Percentiles rank a stretch among this genome's conserved stretches.
Conservation (phyloP, 2,113 vertebrate genomes). For the Hoplias malabaricus region DNA sequence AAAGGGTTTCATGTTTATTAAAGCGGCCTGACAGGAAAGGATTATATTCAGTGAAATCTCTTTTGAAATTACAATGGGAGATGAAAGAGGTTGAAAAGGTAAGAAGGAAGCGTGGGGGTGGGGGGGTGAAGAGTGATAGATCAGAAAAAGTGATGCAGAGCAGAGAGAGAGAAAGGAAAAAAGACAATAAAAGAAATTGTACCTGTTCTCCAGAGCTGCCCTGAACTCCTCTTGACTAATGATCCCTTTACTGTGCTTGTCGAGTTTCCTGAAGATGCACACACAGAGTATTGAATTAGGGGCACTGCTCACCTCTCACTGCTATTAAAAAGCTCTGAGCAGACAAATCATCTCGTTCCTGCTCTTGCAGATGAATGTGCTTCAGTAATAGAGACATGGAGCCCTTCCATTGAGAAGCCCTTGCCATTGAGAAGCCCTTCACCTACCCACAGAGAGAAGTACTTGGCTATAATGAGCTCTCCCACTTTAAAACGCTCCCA, state of each 20-base stretch:
- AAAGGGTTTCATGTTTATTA: no score
- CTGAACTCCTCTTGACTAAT: conserved; percentile 59
- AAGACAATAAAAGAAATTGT: background rate
- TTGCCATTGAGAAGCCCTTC: background rate
- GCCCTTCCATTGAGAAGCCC: background rate
- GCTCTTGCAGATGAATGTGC: background rate
- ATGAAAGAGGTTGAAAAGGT: background rate
- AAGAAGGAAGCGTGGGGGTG: no score
- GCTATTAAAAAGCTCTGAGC: background rate
- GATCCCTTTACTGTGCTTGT: conserved; percentile 56
- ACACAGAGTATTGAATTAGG: background rate
- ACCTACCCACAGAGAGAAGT: background rate
- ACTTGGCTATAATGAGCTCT: background rate
- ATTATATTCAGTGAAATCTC: no score
- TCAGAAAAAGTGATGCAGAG: no score
- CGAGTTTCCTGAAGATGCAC: conserved; percentile 49
- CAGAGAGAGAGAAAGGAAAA: background rate
- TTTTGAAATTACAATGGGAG: no score
- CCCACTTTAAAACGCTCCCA: background rate
- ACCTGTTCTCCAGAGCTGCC: conserved; percentile 52
- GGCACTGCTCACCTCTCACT: background rate
- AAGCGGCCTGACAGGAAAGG: no score
- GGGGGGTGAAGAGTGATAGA: background rate
- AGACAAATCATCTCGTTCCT: background rate
- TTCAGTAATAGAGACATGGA: background rate